Conservation (phyloP, 2,888 invertebrate species). For the Pharmacophagus antenor region DNA sequence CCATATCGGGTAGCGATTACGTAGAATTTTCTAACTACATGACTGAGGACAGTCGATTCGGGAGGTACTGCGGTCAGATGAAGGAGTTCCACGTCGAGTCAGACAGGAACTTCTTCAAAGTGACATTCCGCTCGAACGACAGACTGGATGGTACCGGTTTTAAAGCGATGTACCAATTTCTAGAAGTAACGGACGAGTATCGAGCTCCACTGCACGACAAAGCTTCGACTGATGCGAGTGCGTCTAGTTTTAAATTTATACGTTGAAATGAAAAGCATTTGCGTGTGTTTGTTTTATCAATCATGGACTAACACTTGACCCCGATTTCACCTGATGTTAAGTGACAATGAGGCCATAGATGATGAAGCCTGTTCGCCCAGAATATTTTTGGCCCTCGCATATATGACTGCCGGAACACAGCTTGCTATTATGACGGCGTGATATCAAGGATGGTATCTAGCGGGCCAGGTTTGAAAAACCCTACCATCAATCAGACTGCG, state of each 20-base stretch:
- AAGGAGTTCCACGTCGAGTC: constrained; percentile 91
- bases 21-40: constrained; percentile 98
- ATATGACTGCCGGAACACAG: no score
- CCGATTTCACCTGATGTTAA: no score
- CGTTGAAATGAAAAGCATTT: constrained; percentile 6
- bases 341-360: no score
- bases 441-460: no score
- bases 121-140: constrained; percentile 96
- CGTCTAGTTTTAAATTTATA: constrained; percentile 39
- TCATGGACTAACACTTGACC: no score
- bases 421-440: no score
- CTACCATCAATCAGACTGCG: no score
- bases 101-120: constrained; percentile 95
- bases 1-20: constrained; percentile 95
- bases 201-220: constrained; percentile 65
- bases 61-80: constrained; percentile 92
- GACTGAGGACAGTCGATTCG: constrained; percentile 93
- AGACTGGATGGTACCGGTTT: constrained; percentile 96
- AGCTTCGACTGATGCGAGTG: constrained; percentile 59
- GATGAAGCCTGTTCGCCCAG: no score
- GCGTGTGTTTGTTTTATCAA: no score
- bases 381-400: no score
- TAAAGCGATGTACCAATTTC: constrained; percentile 93
- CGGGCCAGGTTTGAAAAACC: no score
- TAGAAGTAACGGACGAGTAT: constrained; percentile 84